Percentiles rank a stretch among this genome's conserved stretches.
Evolutionary conservation across 2,113 vertebrate species (phyloP).

Genomic region (Sinosuthora webbiana): DNA sequence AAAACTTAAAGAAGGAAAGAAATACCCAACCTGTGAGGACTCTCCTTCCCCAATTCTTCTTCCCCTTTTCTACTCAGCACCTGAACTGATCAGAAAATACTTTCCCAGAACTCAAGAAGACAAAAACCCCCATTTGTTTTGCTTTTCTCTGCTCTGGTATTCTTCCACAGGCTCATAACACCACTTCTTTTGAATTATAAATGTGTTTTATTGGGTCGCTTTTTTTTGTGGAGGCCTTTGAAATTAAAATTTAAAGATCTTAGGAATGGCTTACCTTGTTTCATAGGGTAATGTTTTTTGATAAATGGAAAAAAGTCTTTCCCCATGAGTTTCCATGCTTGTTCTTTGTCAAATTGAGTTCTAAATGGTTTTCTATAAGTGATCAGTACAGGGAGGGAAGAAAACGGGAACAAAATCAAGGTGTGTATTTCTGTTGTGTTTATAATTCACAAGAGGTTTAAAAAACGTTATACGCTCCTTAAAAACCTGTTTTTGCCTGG

Average conservation of each 20-base stretch:
- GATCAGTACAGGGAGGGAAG: background rate
- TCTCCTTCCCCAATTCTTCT: background rate
- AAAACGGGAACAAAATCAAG: background rate
- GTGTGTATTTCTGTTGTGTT: background rate
- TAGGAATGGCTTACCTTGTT: background rate
- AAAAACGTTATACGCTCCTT: background rate
- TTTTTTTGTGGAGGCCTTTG: background rate
- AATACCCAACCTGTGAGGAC: background rate
- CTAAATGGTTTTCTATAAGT: fast-evolving
- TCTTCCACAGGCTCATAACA: fast-evolving
- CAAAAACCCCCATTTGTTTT: background rate
- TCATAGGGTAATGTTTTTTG: background rate
- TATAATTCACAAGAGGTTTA: background rate
- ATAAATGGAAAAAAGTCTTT: background rate
- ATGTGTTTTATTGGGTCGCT: background rate
- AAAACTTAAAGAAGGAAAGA: background rate
- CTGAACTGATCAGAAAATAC: background rate
- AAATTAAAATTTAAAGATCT: background rate
- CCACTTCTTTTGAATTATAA: background rate
- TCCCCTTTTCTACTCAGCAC: fast-evolving
- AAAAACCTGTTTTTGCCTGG: background rate
- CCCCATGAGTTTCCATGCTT: fast-evolving
- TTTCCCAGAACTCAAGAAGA: background rate
- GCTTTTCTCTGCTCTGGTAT: background rate
- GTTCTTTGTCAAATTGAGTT: background rate